These are phyloP conservation scores for Dinoponera quadriceps DNA, from an alignment of 1,140 invertebrate genomes.

Conservation along the genomic window DNA sequence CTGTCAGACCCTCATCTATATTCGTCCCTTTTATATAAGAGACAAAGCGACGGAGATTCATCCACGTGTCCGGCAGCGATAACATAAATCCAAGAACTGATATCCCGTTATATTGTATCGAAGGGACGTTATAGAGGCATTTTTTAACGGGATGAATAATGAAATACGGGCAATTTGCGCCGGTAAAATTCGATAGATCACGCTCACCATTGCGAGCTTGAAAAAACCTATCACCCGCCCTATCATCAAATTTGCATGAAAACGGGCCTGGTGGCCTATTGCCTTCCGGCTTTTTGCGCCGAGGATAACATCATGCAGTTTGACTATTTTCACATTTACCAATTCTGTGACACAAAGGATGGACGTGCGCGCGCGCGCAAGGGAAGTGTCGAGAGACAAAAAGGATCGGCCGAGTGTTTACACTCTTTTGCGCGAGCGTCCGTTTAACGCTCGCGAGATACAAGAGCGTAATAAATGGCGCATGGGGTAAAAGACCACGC, in stretches of 20 bases:
- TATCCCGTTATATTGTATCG: too few species aligned
- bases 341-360: conserved; percentile 1
- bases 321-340: not conserved
- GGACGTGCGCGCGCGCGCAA: not conserved
- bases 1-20: not conserved
- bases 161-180: too few species aligned
- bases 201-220: not conserved
- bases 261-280: not conserved
- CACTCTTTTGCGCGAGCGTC: conserved; percentile 41
- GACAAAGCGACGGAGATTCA: not conserved
- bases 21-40: not conserved
- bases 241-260: conserved; percentile 5
- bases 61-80: too few species aligned
- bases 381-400: conserved; percentile 36
- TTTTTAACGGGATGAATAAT: too few species aligned
- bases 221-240: not conserved
- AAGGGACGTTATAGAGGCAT: too few species aligned
- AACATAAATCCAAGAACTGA: too few species aligned
- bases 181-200: not conserved
- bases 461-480: conserved; percentile 54
- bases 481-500: conserved; percentile 46
- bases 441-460: conserved; percentile 41
- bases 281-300: not conserved
- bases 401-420: conserved; percentile 27
- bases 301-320: conserved; percentile 1